Evolutionary conservation across 2,113 vertebrate genomes (phyloP).

Genomic region (Oreotrochilus melanogaster): DNA sequence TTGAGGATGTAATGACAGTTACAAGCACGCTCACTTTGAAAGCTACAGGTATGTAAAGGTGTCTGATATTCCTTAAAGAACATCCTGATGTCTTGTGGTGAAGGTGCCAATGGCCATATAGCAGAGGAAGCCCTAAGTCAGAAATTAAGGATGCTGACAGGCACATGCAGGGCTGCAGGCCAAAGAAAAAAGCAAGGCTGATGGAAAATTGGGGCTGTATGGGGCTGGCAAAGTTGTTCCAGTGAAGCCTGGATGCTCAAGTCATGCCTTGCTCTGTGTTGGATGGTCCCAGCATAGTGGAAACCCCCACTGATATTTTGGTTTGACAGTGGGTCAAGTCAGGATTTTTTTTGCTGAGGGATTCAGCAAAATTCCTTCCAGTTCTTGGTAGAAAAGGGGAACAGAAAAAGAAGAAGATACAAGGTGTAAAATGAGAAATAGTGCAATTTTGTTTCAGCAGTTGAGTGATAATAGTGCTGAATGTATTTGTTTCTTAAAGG

Average conservation of each 20-base stretch:
- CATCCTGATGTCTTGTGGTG: not conserved
- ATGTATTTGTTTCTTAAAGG: not conserved
- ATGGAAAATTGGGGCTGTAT: not conserved
- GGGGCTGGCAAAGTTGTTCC: not conserved
- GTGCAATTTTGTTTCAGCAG: not conserved
- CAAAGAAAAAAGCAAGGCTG: accelerated
- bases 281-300: not conserved
- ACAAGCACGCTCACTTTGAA: not conserved
- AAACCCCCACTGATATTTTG: not conserved
- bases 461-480: not conserved
- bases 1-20: not conserved
- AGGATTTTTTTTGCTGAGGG: not conserved
- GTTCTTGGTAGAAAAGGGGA: not conserved
- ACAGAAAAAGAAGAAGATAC: not conserved
- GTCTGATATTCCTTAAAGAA: not conserved
- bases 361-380: not conserved
- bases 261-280: accelerated
- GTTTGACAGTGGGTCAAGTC: not conserved
- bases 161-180: not conserved
- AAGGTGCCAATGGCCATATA: not conserved
- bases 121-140: not conserved
- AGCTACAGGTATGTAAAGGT: not conserved
- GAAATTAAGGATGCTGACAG: not conserved
- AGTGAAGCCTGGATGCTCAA: accelerated
- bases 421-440: not conserved